Evolutionary conservation across 1,140 invertebrate species (phyloP).

Genomic region (Protaetia brevitarsis): DNA sequence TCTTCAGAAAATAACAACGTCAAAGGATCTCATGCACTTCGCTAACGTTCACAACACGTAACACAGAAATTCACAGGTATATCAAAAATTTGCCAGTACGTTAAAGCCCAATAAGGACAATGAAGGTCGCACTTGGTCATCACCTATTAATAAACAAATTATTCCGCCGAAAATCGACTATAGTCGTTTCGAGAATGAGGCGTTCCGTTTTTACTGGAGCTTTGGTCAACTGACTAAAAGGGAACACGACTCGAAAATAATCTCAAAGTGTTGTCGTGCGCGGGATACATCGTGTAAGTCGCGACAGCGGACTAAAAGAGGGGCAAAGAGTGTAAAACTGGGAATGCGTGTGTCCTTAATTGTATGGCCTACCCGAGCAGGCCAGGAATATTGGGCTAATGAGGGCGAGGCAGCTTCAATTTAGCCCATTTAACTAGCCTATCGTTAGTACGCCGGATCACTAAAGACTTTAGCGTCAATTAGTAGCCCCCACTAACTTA

Average conservation of each 20-base stretch:
- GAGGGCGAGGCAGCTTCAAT: conserved; percentile 50
- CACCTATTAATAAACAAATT: not conserved
- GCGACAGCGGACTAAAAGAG: conserved; percentile 11
- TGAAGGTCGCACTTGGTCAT: not conserved
- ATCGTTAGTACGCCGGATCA: conserved; percentile 48
- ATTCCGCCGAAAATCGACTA: not conserved
- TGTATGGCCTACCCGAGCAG: conserved; percentile 46
- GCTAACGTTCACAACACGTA: conserved; percentile 5
- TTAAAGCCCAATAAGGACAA: not conserved
- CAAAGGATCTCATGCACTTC: not conserved
- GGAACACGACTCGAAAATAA: not conserved
- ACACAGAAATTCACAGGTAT: conserved; percentile 8
- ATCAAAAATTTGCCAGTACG: not conserved
- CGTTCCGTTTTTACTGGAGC: not conserved
- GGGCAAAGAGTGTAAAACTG: not conserved
- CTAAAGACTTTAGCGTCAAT: conserved; percentile 49
- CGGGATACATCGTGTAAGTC: conserved; percentile 11
- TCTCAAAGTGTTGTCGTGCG: not conserved
- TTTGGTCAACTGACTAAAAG: not conserved
- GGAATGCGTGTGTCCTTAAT: conserved; percentile 36
- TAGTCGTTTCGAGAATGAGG: not conserved
- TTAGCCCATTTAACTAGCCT: conserved; percentile 50
- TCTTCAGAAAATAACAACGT: not conserved
- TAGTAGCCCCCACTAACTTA: conserved; percentile 49
- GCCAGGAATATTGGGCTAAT: conserved; percentile 47